Conservation (phyloP, 2,888 invertebrate genomes). For the Calephelis perditalis region DNA sequence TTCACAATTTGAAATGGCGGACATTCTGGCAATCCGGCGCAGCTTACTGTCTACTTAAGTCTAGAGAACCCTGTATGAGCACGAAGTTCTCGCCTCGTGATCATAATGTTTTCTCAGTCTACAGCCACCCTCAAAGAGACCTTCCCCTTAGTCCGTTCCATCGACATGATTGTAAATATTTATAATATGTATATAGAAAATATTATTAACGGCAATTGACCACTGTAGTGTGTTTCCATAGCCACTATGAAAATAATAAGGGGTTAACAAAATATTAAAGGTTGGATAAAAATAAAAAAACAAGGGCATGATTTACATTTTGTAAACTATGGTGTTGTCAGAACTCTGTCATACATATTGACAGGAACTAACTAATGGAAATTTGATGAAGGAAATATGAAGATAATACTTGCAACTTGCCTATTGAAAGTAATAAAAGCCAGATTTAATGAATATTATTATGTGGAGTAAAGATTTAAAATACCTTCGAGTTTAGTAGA, state of each 20-base stretch:
- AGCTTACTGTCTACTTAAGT: constrained; percentile 63
- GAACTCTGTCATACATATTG: too few species aligned
- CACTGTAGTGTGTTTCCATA: constrained; percentile 15
- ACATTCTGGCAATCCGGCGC: constrained; percentile 54
- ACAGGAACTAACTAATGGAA: too few species aligned
- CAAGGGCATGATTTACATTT: too few species aligned
- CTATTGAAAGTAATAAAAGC: too few species aligned
- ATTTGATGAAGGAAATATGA: too few species aligned
- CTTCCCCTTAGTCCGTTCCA: constrained; percentile 21
- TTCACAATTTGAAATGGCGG: constrained; percentile 55
- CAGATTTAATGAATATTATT: too few species aligned
- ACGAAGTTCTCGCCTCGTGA: constrained; percentile 50
- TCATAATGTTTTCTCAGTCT: constrained; percentile 64
- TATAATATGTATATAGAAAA: background rate
- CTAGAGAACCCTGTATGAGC: constrained; percentile 67
- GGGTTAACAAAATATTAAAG: background rate
- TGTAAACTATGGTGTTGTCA: too few species aligned
- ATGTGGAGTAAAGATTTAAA: too few species aligned
- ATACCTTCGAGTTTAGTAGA: too few species aligned
- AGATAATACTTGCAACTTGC: too few species aligned
- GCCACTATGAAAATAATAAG: background rate
- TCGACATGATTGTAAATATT: background rate
- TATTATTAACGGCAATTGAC: constrained; percentile 9
- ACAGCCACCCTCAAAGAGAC: constrained; percentile 56
- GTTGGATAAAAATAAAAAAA: too few species aligned